Evolutionary conservation across 2,113 vertebrate species (phyloP).

Genomic region (Chaetorhynchus papuensis): DNA sequence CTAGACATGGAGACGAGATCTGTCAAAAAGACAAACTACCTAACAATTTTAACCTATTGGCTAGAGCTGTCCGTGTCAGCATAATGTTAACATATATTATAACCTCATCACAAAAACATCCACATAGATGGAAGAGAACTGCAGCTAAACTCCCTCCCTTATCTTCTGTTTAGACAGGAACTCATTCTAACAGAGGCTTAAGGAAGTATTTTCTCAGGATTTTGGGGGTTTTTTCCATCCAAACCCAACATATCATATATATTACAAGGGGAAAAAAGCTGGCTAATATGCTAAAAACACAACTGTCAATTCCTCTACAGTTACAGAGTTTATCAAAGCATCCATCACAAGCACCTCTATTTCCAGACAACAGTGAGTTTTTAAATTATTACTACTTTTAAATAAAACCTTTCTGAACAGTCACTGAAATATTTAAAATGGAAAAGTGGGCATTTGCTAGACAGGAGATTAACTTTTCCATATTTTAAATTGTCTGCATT

Average conservation of each 20-base stretch:
- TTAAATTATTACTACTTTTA: neutral
- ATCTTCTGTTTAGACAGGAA: constrained; percentile 2
- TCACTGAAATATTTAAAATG: neutral
- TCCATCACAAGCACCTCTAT: neutral
- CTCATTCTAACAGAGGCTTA: neutral
- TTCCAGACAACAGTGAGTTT: neutral
- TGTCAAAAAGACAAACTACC: constrained; percentile 62
- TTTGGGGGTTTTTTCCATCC: neutral
- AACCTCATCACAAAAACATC: neutral
- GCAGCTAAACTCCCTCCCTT: neutral
- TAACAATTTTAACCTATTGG: constrained; percentile 38
- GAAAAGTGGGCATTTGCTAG: neutral
- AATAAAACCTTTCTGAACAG: neutral
- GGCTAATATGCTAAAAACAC: neutral
- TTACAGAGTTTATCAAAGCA: neutral
- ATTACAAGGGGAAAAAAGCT: neutral
- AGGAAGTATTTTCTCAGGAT: neutral
- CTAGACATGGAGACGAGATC: constrained; percentile 36
- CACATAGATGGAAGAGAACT: neutral
- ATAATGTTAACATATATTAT: constrained; percentile 38
- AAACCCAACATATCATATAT: neutral
- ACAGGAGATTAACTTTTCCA: neutral
- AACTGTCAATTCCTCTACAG: neutral
- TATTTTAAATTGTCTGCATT: neutral
- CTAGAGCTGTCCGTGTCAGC: constrained; percentile 1